phyloP scores from a whole-genome alignment of 2,888 invertebrate genomes.

The Caprella mutica region DNA sequence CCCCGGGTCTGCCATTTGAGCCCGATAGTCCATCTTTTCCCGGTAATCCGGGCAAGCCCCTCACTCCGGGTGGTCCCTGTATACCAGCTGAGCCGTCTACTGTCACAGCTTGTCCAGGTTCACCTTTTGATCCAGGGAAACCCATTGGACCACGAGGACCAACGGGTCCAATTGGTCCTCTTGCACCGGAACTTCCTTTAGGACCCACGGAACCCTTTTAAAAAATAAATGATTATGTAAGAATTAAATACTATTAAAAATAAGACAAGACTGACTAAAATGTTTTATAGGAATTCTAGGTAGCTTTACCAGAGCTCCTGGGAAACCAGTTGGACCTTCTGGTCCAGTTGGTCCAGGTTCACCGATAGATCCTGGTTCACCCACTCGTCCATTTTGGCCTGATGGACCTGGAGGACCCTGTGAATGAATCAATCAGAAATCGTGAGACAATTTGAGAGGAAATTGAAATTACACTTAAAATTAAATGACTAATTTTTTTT shows the following conservation, averaged over 20 bases:
- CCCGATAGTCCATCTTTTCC: conserved; percentile 33
- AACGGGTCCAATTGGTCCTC: conserved; percentile 38
- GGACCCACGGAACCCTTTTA: conserved; percentile 35
- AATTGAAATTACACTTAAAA: too few relatives aligned
- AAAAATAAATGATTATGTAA: conserved; percentile 20
- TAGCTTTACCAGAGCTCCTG: conserved; percentile 27
- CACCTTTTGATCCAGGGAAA: conserved; percentile 24
- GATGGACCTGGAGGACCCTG: conserved; percentile 21
- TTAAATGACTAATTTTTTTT: too few relatives aligned
- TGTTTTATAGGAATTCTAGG: not conserved
- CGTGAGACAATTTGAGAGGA: too few relatives aligned
- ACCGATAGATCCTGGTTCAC: conserved; percentile 41
- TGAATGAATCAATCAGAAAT: not conserved
- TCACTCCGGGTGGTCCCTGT: conserved; percentile 36
- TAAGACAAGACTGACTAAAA: conserved; percentile 31
- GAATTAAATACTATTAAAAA: conserved; percentile 34
- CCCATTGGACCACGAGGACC: conserved; percentile 40
- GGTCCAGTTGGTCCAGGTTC: conserved; percentile 30
- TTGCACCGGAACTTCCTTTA: conserved; percentile 25
- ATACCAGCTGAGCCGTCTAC: conserved; percentile 34
- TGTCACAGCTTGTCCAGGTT: conserved; percentile 24
- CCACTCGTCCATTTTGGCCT: conserved; percentile 35
- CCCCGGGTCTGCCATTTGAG: conserved; percentile 11
- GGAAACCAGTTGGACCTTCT: conserved; percentile 19
- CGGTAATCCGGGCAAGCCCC: conserved; percentile 35